Base-by-base conservation (phyloP, 2,113 vertebrate species). In the Arenaria interpres region DNA sequence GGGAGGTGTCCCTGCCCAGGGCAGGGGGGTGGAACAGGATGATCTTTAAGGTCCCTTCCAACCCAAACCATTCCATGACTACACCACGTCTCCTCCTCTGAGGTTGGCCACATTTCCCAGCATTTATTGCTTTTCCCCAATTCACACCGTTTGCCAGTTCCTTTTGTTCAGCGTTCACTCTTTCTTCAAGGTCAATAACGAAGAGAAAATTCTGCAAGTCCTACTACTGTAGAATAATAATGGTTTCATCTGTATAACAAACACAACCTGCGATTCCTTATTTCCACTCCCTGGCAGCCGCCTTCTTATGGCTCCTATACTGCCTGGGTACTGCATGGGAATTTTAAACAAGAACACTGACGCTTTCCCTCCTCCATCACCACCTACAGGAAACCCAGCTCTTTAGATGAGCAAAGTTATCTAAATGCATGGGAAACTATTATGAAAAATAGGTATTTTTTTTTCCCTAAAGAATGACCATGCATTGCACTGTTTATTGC, bases 361-460 rank as follows among this genome's bases (percentile, higher is more conserved):
- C 30, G 32, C 24, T 33, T 21, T 15, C 68, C 21, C 35, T 84
- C 41, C 39, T 87, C 28, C 43, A 46, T 75, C 32, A 41, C 43
- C 18, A 56, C 43, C 30, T 15, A 4, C 0, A 67, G 25, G 4
- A 86, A 59, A 90, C 51, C 1, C 12, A 72, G 32, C 33, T 80
- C 28, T 64, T 27, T 16, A 30, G 2, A 39, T 12, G 2, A 69
- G 45, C 18, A 39, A 57, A 74, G 45, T 33, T 7, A 37, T 41
- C 14, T 18, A 83, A 56, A 35, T 39, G 22, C 46, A 60, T 1
- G 4, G 7, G 20, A 93, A 78, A 32, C 5, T 24, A 28, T 18
- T 21, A 62, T 25, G 14, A 79, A 46, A 81, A 15, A 6, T 0
- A 3, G 14, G 4, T 8, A 4, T 2, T 6, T 8, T 1, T 46